Conservation (phyloP, 2,888 invertebrate genomes). For the Chalcis sispes region DNA sequence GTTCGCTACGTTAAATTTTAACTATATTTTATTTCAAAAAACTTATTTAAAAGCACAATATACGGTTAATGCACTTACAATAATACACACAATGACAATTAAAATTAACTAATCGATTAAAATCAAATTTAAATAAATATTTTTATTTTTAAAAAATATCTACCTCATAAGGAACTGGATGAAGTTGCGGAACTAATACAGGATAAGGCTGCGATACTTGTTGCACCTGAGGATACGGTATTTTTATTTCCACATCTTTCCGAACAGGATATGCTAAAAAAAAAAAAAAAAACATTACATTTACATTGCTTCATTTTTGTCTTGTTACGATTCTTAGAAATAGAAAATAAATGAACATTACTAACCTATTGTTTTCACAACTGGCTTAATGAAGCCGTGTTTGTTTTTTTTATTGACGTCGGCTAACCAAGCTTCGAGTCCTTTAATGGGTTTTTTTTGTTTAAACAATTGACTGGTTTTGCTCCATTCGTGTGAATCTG, state of each 20-base stretch:
- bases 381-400: conserved; percentile 76
- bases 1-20: no score
- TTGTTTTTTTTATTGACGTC: conserved; percentile 64
- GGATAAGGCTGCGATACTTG: conserved; percentile 82
- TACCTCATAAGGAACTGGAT: conserved; percentile 78
- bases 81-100: no score
- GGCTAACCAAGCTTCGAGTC: conserved; percentile 52
- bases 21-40: no score
- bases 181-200: conserved; percentile 82
- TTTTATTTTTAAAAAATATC: not conserved
- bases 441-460: conserved; percentile 8
- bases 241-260: conserved; percentile 79
- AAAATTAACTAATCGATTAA: no score
- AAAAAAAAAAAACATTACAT: conserved; percentile 3
- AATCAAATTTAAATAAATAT: not conserved
- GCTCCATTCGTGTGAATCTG: conserved; percentile 35
- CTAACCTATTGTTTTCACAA: conserved; percentile 82
- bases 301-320: not conserved
- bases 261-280: conserved; percentile 77
- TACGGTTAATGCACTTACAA: no score
- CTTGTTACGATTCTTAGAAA: not conserved
- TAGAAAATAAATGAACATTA: no score
- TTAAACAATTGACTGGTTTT: conserved; percentile 18
- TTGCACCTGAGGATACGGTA: conserved; percentile 78
- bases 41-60: no score